These are phyloP conservation scores for Rhodinocichla rosea DNA, from an alignment of 2,113 vertebrate species.

Conservation along the genomic window DNA sequence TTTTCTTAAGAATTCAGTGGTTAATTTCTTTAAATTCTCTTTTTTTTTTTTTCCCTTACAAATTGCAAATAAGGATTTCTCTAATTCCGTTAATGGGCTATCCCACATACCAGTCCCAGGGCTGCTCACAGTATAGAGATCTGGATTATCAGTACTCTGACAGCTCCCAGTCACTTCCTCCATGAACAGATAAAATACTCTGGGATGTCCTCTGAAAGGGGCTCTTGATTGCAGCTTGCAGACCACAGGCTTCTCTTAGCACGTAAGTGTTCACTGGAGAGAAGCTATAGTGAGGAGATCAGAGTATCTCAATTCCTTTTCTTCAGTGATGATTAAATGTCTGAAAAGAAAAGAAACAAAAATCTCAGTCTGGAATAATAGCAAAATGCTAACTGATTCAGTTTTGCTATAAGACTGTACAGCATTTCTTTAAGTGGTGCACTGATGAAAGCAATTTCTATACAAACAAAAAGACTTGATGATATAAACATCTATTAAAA, in stretches of 20 bases:
- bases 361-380: not conserved
- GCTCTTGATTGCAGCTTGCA: not conserved
- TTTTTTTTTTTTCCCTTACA: not conserved
- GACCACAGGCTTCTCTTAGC: not conserved
- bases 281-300: not conserved
- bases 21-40: not conserved
- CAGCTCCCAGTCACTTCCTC: not conserved
- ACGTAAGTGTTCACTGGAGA: not conserved
- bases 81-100: not conserved
- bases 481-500: not conserved
- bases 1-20: not conserved
- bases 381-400: not conserved
- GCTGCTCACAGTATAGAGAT: not conserved
- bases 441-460: not conserved
- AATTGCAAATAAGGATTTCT: not conserved
- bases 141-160: not conserved
- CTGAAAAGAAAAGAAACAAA: conserved; percentile 8
- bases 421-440: not conserved
- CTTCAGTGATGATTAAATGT: conserved; percentile 43
- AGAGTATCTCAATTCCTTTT: not conserved
- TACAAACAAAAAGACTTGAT: not conserved
- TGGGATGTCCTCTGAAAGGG: not conserved
- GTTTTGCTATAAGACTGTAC: not conserved
- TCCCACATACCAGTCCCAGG: not conserved
- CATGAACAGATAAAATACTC: not conserved